Percentiles rank a stretch among this genome's conserved stretches.
phyloP scores from a whole-genome alignment of 2,888 invertebrate species.

The Synergus itoensis region DNA sequence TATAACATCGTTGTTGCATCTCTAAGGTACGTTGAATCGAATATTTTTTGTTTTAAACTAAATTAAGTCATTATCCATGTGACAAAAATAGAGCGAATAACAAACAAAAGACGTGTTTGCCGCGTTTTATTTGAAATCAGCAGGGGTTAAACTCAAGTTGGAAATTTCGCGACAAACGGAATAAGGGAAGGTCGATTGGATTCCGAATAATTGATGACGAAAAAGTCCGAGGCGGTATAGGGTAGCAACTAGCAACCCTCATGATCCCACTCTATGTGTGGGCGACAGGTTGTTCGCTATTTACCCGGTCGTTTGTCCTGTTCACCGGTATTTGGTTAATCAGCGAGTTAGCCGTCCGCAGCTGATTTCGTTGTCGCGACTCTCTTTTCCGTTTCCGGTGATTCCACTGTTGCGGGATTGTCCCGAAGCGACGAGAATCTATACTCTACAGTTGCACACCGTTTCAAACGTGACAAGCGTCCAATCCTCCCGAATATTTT shows the following conservation, averaged over 20 bases:
- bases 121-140: not conserved
- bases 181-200: conserved; percentile 21
- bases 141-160: not conserved
- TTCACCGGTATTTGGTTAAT: conserved; percentile 69
- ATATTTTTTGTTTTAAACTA: not conserved
- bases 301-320: conserved; percentile 65
- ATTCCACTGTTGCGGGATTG: conserved; percentile 24
- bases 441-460: not conserved
- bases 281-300: conserved; percentile 66
- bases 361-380: conserved; percentile 49
- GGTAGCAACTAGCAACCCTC: no score
- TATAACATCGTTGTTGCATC: no score
- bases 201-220: conserved; percentile 13
- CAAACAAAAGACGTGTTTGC: not conserved
- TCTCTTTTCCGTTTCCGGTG: conserved; percentile 38
- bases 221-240: conserved; percentile 11
- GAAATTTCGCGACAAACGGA: conserved; percentile 11
- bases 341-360: conserved; percentile 70
- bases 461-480: conserved; percentile 23
- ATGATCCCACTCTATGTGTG: conserved; percentile 57
- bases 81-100: not conserved
- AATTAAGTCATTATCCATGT: not conserved
- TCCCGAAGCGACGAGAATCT: conserved; percentile 2
- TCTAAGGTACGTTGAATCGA: no score
- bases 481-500: conserved; percentile 24